Evolutionary conservation across 2,888 invertebrate genomes (phyloP).

Genomic region (Pardosa pseudoannulata): DNA sequence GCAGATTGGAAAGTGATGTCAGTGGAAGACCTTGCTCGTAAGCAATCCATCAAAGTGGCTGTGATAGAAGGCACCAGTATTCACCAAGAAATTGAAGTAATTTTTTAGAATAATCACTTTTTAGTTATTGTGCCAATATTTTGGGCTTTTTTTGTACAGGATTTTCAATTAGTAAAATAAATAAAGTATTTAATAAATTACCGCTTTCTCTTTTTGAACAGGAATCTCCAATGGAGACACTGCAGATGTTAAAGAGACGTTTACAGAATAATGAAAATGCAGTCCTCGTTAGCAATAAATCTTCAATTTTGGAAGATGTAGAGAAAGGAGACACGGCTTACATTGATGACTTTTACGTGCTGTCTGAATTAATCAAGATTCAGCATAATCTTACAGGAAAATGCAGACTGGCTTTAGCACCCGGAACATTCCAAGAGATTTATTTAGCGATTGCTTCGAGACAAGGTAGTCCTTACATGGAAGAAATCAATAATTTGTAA

Average conservation of each 20-base stretch:
- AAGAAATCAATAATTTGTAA: constrained; percentile 56
- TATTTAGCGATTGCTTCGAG: constrained; percentile 59
- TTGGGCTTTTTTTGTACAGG: too few species aligned
- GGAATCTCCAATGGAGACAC: constrained; percentile 49
- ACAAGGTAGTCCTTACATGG: constrained; percentile 63
- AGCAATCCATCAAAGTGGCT: constrained; percentile 16
- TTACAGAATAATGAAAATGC: constrained; percentile 11
- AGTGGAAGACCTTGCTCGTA: constrained; percentile 39
- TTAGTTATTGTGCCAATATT: too few species aligned
- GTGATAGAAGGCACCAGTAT: constrained; percentile 59
- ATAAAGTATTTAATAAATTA: too few species aligned
- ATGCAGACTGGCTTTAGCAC: constrained; percentile 48
- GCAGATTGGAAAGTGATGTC: constrained; percentile 57
- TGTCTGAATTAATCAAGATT: constrained; percentile 42
- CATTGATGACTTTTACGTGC: constrained; percentile 50
- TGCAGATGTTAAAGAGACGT: constrained; percentile 17
- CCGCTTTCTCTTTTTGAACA: background rate
- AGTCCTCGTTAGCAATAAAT: constrained; percentile 14
- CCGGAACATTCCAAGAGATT: constrained; percentile 34
- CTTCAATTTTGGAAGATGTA: constrained; percentile 4
- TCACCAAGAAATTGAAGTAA: constrained; percentile 67
- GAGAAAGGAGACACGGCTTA: constrained; percentile 40
- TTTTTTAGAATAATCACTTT: too few species aligned
- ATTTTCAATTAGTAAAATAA: too few species aligned
- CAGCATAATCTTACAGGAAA: constrained; percentile 34